Conservation (phyloP, 2,113 vertebrate genomes). For the Notechis scutatus region DNA sequence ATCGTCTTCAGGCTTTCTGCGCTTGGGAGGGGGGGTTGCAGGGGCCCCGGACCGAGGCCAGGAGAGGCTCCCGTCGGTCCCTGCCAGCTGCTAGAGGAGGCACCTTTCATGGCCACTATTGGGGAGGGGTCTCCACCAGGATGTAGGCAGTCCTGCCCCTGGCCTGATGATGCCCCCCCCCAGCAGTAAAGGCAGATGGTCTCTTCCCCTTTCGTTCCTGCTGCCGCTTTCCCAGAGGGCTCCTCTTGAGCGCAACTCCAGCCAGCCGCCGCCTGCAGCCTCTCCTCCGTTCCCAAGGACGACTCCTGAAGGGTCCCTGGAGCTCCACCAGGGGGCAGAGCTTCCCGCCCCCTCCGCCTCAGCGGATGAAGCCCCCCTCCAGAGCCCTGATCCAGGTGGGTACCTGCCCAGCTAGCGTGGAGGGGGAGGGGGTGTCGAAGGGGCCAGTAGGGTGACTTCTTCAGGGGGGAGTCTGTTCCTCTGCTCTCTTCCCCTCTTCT, state of each 20-base stretch:
- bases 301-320: fast-evolving
- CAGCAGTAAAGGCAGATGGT: background rate
- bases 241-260: fast-evolving
- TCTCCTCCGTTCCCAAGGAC: fast-evolving
- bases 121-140: background rate
- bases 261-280: background rate
- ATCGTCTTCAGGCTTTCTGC: background rate
- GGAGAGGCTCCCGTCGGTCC: background rate
- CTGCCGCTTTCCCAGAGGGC: constrained; percentile 2
- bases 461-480: background rate
- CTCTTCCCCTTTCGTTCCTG: background rate
- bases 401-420: too few relatives aligned
- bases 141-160: background rate
- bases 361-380: fast-evolving
- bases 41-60: background rate
- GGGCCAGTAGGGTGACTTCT: background rate
- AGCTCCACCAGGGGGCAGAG: background rate
- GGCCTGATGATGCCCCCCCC: too few relatives aligned
- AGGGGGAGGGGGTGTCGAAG: background rate
- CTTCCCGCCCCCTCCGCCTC: background rate
- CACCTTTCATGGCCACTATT: background rate
- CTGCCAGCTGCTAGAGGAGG: background rate
- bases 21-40: background rate
- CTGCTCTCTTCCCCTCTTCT: background rate
- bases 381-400: background rate